Percentiles rank a stretch among this genome's conserved stretches.
Conservation (phyloP, 1,140 invertebrate species). For the Nylanderia fulva region DNA sequence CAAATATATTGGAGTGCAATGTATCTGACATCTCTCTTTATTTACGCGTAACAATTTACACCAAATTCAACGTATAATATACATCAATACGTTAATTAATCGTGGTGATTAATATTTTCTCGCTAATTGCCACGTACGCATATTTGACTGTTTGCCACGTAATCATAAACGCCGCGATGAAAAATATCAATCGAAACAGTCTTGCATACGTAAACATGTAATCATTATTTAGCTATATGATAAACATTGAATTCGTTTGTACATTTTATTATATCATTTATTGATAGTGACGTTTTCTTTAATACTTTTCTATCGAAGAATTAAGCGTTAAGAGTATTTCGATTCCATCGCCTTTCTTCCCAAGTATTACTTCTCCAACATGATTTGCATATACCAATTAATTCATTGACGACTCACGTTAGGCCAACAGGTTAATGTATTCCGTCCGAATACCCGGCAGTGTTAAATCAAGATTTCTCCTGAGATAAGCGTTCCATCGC, state of each 20-base stretch:
- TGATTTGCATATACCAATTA: constrained; percentile 71
- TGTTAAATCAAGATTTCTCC: constrained; percentile 69
- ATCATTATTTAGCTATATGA: constrained; percentile 28
- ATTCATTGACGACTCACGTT: constrained; percentile 53
- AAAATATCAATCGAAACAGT: constrained; percentile 16
- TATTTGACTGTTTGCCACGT: constrained; percentile 24
- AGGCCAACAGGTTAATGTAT: constrained; percentile 52
- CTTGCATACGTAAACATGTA: neutral
- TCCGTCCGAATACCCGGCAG: constrained; percentile 44
- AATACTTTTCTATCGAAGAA: constrained; percentile 52
- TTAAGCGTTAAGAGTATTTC: constrained; percentile 54
- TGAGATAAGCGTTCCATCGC: constrained; percentile 59
- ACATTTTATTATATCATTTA: constrained; percentile 47
- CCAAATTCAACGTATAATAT: constrained; percentile 52
- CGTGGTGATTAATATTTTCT: constrained; percentile 66
- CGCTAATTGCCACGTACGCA: constrained; percentile 41
- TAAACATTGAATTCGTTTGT: constrained; percentile 4
- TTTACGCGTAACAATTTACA: constrained; percentile 30
- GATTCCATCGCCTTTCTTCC: neutral
- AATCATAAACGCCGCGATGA: constrained; percentile 17
- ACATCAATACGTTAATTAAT: constrained; percentile 51
- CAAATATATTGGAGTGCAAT: neutral
- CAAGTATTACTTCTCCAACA: neutral
- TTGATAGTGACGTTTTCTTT: constrained; percentile 50
- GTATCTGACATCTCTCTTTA: neutral